Percentiles rank a stretch among this genome's conserved stretches.
Evolutionary conservation across 2,888 invertebrate genomes (phyloP).

Genomic region (Rhingia campestris): DNA sequence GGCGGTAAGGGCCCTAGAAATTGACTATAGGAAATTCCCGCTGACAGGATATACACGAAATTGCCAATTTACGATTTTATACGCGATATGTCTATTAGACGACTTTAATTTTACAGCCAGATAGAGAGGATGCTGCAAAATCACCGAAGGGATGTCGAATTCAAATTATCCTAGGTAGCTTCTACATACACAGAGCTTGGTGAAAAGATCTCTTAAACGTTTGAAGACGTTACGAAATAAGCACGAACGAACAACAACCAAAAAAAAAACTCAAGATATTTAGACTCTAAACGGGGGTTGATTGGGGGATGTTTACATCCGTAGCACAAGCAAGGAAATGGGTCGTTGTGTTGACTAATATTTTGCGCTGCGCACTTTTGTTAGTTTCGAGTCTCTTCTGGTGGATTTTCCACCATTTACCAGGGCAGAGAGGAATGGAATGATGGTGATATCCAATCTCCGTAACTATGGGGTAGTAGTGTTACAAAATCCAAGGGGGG

Average conservation of each 20-base stretch:
- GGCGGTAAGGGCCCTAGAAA: neutral
- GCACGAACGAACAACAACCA: slow-evolving; percentile 1
- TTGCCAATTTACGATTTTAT: slow-evolving; percentile 80
- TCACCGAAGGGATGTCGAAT: slow-evolving; percentile 31
- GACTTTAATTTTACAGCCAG: slow-evolving; percentile 42
- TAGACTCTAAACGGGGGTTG: slow-evolving; percentile 35
- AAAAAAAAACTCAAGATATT: slow-evolving; percentile 38
- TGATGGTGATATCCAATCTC: slow-evolving; percentile 68
- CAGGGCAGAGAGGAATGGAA: slow-evolving; percentile 18
- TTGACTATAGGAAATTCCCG: slow-evolving; percentile 78
- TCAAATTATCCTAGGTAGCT: slow-evolving; percentile 27
- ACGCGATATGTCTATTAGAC: slow-evolving; percentile 61
- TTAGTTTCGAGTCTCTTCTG: slow-evolving; percentile 42
- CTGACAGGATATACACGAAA: slow-evolving; percentile 83
- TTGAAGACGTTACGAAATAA: slow-evolving; percentile 40
- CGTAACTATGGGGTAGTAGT: slow-evolving; percentile 65
- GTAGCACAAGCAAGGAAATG: slow-evolving; percentile 2
- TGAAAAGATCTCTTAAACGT: slow-evolving; percentile 50
- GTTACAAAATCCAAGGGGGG: slow-evolving; percentile 39
- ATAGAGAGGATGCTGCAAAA: slow-evolving; percentile 24
- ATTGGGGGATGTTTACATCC: slow-evolving; percentile 54
- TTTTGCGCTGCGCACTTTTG: slow-evolving; percentile 70
- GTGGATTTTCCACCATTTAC: neutral
- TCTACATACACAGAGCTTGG: neutral
- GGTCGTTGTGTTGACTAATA: slow-evolving; percentile 62